Conservation (phyloP, 1,140 invertebrate genomes). For the Dendrolimus punctatus region DNA sequence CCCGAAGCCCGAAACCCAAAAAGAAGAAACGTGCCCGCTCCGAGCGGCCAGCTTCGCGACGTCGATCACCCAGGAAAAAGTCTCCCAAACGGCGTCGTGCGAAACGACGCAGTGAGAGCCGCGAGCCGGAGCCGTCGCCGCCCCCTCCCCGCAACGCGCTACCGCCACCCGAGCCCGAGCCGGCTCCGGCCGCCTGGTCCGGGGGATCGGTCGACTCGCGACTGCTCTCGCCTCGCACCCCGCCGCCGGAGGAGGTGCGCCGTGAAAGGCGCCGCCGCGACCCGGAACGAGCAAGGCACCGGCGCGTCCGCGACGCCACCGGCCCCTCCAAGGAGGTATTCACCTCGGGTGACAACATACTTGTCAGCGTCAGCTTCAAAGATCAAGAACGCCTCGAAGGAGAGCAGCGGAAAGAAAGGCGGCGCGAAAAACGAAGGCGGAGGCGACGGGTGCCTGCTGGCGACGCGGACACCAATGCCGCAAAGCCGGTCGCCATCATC, state of each 20-base stretch:
- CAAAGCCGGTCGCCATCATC: slow-evolving; percentile 86
- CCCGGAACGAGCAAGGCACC: slow-evolving; percentile 39
- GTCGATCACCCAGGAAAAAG: slow-evolving; percentile 36
- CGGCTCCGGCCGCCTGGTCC: slow-evolving; percentile 21
- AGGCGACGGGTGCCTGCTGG: slow-evolving; percentile 21
- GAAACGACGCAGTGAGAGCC: slow-evolving; percentile 20
- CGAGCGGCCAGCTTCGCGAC: slow-evolving; percentile 38
- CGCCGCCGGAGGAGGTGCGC: slow-evolving; percentile 51
- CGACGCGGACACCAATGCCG: slow-evolving; percentile 35
- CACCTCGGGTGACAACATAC: slow-evolving; percentile 91
- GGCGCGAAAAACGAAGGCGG: slow-evolving; percentile 61
- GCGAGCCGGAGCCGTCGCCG: slow-evolving; percentile 19
- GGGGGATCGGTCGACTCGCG: slow-evolving; percentile 34
- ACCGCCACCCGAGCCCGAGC: slow-evolving; percentile 29
- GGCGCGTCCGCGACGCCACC: slow-evolving; percentile 47
- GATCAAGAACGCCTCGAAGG: slow-evolving; percentile 74
- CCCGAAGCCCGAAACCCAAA: slow-evolving; percentile 25
- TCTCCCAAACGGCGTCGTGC: slow-evolving; percentile 29
- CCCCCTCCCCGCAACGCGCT: slow-evolving; percentile 15
- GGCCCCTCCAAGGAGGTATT: slow-evolving; percentile 90
- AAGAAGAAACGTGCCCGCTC: slow-evolving; percentile 44
- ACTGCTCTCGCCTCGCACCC: slow-evolving; percentile 56
- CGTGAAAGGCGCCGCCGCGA: slow-evolving; percentile 45
- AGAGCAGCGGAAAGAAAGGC: slow-evolving; percentile 31
- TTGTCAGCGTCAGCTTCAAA: slow-evolving; percentile 93